Evolutionary conservation across 2,113 vertebrate species (phyloP).

Genomic region (Echinops telfairi): DNA sequence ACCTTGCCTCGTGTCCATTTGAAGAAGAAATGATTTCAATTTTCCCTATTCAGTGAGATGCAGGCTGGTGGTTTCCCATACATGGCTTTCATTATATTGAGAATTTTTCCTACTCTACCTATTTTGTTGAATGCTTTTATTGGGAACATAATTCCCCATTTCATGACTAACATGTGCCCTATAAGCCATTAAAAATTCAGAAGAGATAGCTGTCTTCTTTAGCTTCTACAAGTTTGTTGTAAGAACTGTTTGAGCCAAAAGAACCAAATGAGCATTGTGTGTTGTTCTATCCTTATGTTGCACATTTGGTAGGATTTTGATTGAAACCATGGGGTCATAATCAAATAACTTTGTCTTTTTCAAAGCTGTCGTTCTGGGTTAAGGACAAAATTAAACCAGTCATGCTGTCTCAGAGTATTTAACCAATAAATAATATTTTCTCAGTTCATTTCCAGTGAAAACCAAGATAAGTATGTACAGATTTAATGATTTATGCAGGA

Average conservation of each 20-base stretch:
- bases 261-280: background rate
- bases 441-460: slow-evolving; percentile 21
- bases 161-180: background rate
- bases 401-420: background rate
- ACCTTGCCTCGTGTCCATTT: no score
- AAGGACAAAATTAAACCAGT: background rate
- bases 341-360: slow-evolving; percentile 51
- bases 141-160: no score
- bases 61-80: no score
- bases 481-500: slow-evolving; percentile 35
- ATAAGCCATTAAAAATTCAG: background rate
- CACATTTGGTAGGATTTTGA: slow-evolving; percentile 46
- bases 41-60: no score
- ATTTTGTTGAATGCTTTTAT: no score
- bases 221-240: slow-evolving; percentile 12
- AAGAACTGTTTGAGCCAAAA: slow-evolving; percentile 12
- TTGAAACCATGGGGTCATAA: slow-evolving; percentile 10
- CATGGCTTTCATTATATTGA: no score
- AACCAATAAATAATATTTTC: background rate
- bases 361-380: background rate
- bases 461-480: background rate
- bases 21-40: no score
- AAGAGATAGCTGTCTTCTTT: slow-evolving; percentile 16
- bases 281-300: background rate
- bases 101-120: no score